phyloP scores from a whole-genome alignment of 2,888 invertebrate species.

The Temnothorax rugatulus region DNA sequence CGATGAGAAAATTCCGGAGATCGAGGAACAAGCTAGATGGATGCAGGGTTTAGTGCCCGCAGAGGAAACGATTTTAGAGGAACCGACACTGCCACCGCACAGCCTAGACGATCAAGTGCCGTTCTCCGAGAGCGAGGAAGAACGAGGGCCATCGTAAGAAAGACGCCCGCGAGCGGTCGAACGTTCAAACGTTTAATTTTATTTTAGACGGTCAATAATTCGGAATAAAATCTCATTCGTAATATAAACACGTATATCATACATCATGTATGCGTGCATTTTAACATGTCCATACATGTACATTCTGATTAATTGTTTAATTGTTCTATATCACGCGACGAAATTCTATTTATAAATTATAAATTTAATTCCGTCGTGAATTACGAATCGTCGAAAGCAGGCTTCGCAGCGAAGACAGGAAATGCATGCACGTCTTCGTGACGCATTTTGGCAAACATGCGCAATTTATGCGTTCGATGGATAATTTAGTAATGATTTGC shows the following conservation, averaged over 20 bases:
- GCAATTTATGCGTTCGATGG: neutral
- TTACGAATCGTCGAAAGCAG: neutral
- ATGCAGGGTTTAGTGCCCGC: constrained; percentile 77
- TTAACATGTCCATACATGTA: neutral
- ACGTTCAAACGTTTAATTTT: neutral
- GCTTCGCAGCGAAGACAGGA: neutral
- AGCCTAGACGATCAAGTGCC: constrained; percentile 79
- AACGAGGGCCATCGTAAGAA: constrained; percentile 80
- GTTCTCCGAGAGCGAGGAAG: constrained; percentile 84
- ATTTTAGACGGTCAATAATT: neutral
- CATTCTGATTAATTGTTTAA: neutral
- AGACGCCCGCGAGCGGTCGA: neutral
- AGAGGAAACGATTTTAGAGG: constrained; percentile 80
- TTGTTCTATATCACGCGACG: neutral
- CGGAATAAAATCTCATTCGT: neutral
- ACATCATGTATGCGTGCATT: neutral
- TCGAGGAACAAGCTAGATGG: constrained; percentile 88
- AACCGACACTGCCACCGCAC: constrained; percentile 59
- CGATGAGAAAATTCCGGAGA: constrained; percentile 90
- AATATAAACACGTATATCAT: neutral
- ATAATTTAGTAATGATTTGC: neutral
- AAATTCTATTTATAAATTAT: neutral
- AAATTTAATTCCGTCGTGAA: neutral
- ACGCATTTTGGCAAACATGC: neutral
- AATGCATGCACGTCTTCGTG: neutral